Conservation (phyloP, 2,888 invertebrate species). For the Sinelater perroti region DNA sequence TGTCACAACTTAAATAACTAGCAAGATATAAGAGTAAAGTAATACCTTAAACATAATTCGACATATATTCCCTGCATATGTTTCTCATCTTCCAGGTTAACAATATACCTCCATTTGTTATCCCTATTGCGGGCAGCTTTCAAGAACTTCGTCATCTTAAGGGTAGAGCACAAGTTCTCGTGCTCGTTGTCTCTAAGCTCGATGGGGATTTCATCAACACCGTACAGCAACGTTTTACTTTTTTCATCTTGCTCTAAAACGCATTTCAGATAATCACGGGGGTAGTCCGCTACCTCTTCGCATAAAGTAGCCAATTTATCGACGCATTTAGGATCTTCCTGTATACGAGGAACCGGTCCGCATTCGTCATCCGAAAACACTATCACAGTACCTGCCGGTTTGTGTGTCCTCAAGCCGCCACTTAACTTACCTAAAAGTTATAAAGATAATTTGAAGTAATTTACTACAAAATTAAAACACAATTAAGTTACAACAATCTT, state of each 20-base stretch:
- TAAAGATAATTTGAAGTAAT: no score
- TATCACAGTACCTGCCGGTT: no score
- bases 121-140: slow-evolving; percentile 67
- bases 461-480: no score
- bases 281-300: slow-evolving; percentile 61
- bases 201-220: slow-evolving; percentile 45
- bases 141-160: slow-evolving; percentile 68
- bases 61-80: slow-evolving; percentile 75
- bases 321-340: slow-evolving; percentile 47
- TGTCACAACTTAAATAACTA: no score
- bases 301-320: slow-evolving; percentile 62
- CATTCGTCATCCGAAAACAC: background rate
- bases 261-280: slow-evolving; percentile 54
- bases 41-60: slow-evolving; percentile 76
- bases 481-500: no score
- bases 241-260: slow-evolving; percentile 49
- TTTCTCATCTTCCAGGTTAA: slow-evolving; percentile 70
- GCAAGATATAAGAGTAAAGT: no score
- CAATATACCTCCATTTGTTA: slow-evolving; percentile 73
- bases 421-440: no score
- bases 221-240: slow-evolving; percentile 44
- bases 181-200: slow-evolving; percentile 49
- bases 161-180: slow-evolving; percentile 50
- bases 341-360: slow-evolving; percentile 32
- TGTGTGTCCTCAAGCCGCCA: no score